These are phyloP conservation scores for Leptothorax acervorum DNA, from an alignment of 2,888 invertebrate genomes.

Conservation along the genomic window DNA sequence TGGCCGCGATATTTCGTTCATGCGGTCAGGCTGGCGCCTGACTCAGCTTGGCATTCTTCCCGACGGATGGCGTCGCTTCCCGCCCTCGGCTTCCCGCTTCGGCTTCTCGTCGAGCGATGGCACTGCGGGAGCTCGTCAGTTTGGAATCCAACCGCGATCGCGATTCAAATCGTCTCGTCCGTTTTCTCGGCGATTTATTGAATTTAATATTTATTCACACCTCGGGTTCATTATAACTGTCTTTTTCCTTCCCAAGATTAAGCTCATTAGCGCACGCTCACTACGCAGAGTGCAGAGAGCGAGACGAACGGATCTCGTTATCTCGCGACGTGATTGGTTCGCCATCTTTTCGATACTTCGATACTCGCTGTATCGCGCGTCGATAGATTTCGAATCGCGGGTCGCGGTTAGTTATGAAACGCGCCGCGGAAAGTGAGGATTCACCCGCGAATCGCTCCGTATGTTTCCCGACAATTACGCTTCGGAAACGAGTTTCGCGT, in stretches of 20 bases:
- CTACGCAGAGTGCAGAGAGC: neutral
- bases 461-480: neutral
- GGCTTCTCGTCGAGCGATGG: neutral
- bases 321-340: slow-evolving; percentile 11
- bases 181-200: neutral
- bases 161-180: neutral
- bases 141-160: neutral
- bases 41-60: slow-evolving; percentile 57
- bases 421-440: neutral
- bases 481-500: neutral
- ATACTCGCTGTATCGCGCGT: neutral
- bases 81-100: slow-evolving; percentile 12
- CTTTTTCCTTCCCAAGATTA: neutral
- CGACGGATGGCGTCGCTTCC: slow-evolving; percentile 56
- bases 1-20: slow-evolving; percentile 54
- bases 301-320: neutral
- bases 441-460: neutral
- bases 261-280: neutral
- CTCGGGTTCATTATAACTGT: neutral
- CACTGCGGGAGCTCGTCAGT: neutral
- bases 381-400: neutral
- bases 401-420: neutral
- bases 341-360: neutral
- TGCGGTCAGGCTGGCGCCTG: slow-evolving; percentile 63
- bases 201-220: neutral